Base-by-base conservation (phyloP, 1,140 invertebrate genomes). In the Temnothorax longispinosus region DNA sequence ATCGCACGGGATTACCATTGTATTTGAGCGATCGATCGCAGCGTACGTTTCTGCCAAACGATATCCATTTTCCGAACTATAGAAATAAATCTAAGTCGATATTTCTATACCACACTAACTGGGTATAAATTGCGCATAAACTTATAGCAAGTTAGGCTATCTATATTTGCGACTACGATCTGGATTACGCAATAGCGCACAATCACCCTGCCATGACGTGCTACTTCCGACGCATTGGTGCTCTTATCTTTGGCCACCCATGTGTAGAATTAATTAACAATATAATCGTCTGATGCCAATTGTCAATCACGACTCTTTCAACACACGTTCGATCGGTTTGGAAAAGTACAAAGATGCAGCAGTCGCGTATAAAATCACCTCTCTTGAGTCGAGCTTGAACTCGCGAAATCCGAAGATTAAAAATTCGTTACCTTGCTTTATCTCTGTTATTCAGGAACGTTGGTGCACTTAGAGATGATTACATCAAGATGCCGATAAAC, bases 101-200 rank as follows among this genome's bases (percentile, higher is more conserved):
- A 78, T 65, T 50, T 50, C 75, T 47, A 64, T 47, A 65, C 13
- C 41, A 64, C 15, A 64, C 15, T 65, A 52, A 78, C 27, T 35
- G 18, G 18, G 64, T 15, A 21, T 35, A 65, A 27, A 60, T 44
- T 32, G 38, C 54, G 15, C 15, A n/a, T 60, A 60, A 72, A 75
- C 6, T 35, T 75, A 41, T 27, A 75, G 44, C 76, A 5, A 41
- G 15, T 41, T 21, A 27, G 27, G 27, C 27, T 27, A 21, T 11
- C 44, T 50, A 35, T 35, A 64, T 50, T 64, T n/a, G 18, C 13
- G 11, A 71, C 10, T n/a, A 54, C 50, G 18, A 74, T 74, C 47
- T 54, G n/a, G 32, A 74, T 74, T 21, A 54, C 27, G 32, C 50
- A 54, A 74, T 54, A 54, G 44, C 27, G 27, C 60, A 41, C 10